Conservation (phyloP, 2,888 invertebrate genomes). For the Cheilosia scutellata region DNA sequence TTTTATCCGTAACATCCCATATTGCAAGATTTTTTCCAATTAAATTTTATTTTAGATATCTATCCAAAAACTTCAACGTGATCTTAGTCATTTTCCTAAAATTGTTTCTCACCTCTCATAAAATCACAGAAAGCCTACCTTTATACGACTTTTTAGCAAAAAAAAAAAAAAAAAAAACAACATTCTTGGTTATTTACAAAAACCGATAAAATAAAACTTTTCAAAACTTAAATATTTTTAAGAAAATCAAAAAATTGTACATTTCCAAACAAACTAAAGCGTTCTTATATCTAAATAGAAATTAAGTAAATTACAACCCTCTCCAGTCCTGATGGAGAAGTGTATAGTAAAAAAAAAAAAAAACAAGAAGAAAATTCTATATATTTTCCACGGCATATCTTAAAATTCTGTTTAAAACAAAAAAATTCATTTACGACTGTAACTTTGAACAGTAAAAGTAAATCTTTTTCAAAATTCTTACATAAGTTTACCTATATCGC, state of each 20-base stretch:
- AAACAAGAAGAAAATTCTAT: conserved; percentile 31
- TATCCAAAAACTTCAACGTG: no score
- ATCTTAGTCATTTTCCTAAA: no score
- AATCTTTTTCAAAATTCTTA: conserved; percentile 3
- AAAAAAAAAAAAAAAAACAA: neutral
- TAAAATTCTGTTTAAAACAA: conserved; percentile 36
- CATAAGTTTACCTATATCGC: conserved; percentile 1
- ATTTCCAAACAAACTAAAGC: conserved; percentile 71
- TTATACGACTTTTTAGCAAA: no score
- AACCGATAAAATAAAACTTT: neutral
- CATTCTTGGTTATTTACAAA: neutral
- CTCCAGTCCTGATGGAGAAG: conserved; percentile 5
- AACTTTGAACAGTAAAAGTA: neutral
- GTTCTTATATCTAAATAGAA: conserved; percentile 75
- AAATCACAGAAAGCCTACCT: no score
- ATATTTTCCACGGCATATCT: conserved; percentile 66
- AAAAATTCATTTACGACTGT: conserved; percentile 3
- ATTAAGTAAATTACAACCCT: conserved; percentile 46
- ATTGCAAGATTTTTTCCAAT: no score
- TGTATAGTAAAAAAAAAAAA: conserved; percentile 20
- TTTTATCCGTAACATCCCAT: no score
- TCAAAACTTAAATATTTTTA: neutral
- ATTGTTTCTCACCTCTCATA: no score
- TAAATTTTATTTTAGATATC: no score
- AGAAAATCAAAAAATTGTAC: conserved; percentile 42